These are phyloP conservation scores for Diaperis boleti DNA, from an alignment of 2,888 invertebrate genomes.

Conservation along the genomic window DNA sequence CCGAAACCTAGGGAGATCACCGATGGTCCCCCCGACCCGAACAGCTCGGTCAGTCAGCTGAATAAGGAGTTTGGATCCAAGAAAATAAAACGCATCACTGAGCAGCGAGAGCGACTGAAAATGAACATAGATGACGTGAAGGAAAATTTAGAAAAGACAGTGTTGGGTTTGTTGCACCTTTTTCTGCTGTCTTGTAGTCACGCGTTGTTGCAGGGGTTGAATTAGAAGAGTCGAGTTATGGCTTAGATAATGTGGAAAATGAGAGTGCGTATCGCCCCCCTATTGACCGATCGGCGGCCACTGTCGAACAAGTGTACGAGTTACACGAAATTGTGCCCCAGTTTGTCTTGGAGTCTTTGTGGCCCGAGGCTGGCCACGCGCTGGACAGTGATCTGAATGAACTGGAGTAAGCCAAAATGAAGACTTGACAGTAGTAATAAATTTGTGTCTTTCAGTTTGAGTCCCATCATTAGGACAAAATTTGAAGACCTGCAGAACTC, in stretches of 20 bases:
- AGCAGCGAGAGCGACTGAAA: slow-evolving; percentile 72
- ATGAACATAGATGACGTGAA: slow-evolving; percentile 71
- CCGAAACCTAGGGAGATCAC: slow-evolving; percentile 1
- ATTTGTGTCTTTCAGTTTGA: slow-evolving; percentile 43
- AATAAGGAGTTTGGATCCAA: slow-evolving; percentile 77
- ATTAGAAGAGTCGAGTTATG: slow-evolving; percentile 40
- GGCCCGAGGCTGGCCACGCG: slow-evolving; percentile 51
- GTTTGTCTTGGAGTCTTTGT: slow-evolving; percentile 62
- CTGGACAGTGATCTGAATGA: slow-evolving; percentile 43
- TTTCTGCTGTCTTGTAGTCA: too few relatives aligned
- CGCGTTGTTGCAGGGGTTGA: slow-evolving; percentile 50
- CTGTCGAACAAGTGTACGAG: slow-evolving; percentile 67
- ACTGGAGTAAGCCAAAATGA: slow-evolving; percentile 23
- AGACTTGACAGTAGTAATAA: background rate
- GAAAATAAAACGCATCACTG: slow-evolving; percentile 70
- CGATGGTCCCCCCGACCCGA: slow-evolving; percentile 35
- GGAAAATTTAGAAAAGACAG: slow-evolving; percentile 71
- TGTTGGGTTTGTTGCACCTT: too few relatives aligned
- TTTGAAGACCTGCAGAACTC: slow-evolving; percentile 49
- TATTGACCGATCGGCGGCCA: slow-evolving; percentile 68
- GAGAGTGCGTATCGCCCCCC: slow-evolving; percentile 67
- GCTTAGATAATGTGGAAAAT: slow-evolving; percentile 55
- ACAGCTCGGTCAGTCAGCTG: slow-evolving; percentile 61
- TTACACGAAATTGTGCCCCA: slow-evolving; percentile 66
- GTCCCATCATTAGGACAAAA: slow-evolving; percentile 47